Conservation (phyloP, 23 tunicate genomes). For the Phallusia fumigata region DNA sequence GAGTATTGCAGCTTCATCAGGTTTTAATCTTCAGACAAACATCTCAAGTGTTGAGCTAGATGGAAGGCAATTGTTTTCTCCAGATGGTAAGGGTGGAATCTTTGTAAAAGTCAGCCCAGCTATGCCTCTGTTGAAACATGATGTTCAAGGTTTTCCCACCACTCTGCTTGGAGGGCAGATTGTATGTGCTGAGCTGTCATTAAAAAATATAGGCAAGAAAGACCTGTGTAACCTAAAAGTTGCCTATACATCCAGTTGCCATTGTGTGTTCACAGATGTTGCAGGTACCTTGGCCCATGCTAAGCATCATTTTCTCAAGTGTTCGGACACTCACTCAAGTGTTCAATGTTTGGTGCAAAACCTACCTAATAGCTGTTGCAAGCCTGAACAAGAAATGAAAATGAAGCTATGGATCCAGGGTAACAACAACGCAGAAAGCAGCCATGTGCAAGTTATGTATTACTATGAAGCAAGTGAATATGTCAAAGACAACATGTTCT, state of each 20-base stretch:
- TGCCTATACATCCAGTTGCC: slow-evolving; percentile 28
- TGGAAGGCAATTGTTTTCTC: slow-evolving; percentile 49
- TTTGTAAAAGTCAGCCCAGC: slow-evolving; percentile 32
- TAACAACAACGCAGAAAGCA: background rate
- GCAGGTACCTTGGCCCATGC: slow-evolving; percentile 8
- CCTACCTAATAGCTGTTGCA: background rate
- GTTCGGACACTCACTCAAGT: background rate
- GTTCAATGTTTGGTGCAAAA: slow-evolving; percentile 26
- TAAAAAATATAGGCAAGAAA: slow-evolving; percentile 54
- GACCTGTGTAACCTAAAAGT: slow-evolving; percentile 40
- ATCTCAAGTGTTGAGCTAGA: slow-evolving; percentile 27
- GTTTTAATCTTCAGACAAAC: slow-evolving; percentile 24
- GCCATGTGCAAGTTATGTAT: slow-evolving; percentile 24
- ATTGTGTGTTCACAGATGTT: slow-evolving; percentile 33
- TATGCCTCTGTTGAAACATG: slow-evolving; percentile 52
- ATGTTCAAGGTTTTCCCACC: slow-evolving; percentile 29
- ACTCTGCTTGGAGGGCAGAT: slow-evolving; percentile 58
- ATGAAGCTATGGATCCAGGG: slow-evolving; percentile 41
- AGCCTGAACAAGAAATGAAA: slow-evolving; percentile 23
- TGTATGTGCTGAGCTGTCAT: slow-evolving; percentile 9
- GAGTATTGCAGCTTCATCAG: slow-evolving; percentile 9
- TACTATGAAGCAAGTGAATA: slow-evolving; percentile 34
- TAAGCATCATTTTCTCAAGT: slow-evolving; percentile 22
- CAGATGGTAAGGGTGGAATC: slow-evolving; percentile 17
- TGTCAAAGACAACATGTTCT: background rate